These are phyloP conservation scores for Podarcis lilfordi DNA, from an alignment of 2,797 vertebrate species.

Conservation along the genomic window DNA sequence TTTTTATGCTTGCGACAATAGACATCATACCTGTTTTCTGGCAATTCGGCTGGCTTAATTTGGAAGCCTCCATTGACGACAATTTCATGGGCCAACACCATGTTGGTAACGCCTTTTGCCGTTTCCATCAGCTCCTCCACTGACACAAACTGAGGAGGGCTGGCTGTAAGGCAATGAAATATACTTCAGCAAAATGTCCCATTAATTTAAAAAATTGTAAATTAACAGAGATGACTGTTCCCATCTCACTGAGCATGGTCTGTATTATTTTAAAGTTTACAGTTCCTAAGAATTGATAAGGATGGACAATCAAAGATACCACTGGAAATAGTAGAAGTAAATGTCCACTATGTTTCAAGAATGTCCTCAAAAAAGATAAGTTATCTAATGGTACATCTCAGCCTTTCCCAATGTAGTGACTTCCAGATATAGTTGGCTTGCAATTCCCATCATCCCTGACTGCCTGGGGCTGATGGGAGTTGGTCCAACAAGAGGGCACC, in stretches of 20 bases:
- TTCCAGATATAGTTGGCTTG: too few relatives aligned
- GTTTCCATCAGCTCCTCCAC: slow-evolving; percentile 92
- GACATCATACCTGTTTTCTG: slow-evolving; percentile 88
- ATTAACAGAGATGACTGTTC: neutral
- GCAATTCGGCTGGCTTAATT: slow-evolving; percentile 86
- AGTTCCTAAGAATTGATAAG: neutral
- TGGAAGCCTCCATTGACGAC: slow-evolving; percentile 89
- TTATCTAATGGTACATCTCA: neutral
- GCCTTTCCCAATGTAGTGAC: too few relatives aligned
- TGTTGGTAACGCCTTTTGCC: slow-evolving; percentile 92
- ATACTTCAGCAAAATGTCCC: slow-evolving; percentile 19
- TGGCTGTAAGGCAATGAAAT: slow-evolving; percentile 80
- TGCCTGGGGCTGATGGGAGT: too few relatives aligned
- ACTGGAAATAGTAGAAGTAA: neutral
- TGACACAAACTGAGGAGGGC: slow-evolving; percentile 86
- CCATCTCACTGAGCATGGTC: neutral
- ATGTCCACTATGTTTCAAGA: neutral
- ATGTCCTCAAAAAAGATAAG: neutral
- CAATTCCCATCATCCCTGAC: too few relatives aligned
- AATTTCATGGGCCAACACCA: slow-evolving; percentile 96
- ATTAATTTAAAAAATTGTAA: neutral
- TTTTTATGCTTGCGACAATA: neutral
- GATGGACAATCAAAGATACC: neutral
- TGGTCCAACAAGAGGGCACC: too few relatives aligned
- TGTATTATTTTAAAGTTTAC: neutral